phyloP scores from a whole-genome alignment of 2,113 vertebrate species.

The Nesoenas mayeri region DNA sequence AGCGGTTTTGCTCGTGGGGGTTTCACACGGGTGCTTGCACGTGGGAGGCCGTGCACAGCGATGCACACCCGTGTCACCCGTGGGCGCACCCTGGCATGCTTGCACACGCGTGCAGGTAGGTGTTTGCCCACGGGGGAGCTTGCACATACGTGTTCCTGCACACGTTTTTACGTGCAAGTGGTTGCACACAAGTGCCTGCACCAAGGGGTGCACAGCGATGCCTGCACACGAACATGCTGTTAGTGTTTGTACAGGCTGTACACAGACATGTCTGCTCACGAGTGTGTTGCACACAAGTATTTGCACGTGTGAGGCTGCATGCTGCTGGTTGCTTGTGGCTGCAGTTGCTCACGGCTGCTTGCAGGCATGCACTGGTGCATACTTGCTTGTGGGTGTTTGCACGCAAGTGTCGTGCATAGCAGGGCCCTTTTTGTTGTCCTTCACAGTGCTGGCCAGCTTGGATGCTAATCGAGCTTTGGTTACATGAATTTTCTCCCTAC shows the following conservation, averaged over 20 bases:
- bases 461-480: background rate
- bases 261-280: accelerated
- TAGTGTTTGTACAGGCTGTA: too few relatives aligned
- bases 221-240: too few relatives aligned
- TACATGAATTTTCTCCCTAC: background rate
- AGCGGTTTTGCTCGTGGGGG: background rate
- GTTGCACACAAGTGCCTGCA: accelerated
- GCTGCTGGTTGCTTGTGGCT: background rate
- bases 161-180: accelerated
- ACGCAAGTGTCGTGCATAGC: too few relatives aligned
- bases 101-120: background rate
- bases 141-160: too few relatives aligned
- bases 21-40: background rate
- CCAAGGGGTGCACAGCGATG: accelerated
- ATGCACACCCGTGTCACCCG: background rate
- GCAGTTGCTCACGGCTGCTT: background rate
- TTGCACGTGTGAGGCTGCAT: too few relatives aligned
- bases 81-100: too few relatives aligned
- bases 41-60: background rate
- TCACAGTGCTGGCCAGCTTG: background rate
- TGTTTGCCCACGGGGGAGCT: too few relatives aligned
- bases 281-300: accelerated
- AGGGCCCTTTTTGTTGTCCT: background rate
- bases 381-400: background rate
- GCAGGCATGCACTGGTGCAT: background rate